These are phyloP conservation scores for Hydrolagus colliei DNA, from an alignment of 2,797 vertebrate genomes.

Conservation along the genomic window DNA sequence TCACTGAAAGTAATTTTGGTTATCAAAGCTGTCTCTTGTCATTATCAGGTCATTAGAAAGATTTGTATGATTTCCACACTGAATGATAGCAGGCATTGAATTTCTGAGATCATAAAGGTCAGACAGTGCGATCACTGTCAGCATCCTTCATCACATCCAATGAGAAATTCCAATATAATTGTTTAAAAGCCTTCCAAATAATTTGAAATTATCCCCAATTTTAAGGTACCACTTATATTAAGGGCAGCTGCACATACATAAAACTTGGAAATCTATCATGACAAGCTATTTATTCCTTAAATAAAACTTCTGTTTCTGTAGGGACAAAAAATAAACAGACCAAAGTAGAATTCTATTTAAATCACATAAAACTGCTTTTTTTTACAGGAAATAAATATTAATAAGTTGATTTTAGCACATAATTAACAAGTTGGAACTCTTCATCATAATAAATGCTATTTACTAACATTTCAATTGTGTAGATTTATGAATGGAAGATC, in stretches of 20 bases:
- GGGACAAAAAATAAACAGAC: not conserved
- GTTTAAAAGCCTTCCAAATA: constrained; percentile 55
- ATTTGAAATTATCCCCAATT: constrained; percentile 9
- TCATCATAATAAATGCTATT: not conserved
- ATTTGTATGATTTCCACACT: constrained; percentile 59
- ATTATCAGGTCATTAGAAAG: constrained; percentile 63
- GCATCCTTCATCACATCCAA: constrained; percentile 73
- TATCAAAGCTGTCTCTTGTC: constrained; percentile 58
- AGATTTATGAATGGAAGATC: not conserved
- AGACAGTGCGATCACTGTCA: constrained; percentile 70
- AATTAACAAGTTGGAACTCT: not conserved
- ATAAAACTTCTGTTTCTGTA: not conserved
- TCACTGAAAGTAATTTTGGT: constrained; percentile 49
- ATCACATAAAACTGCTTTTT: not conserved
- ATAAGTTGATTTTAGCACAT: not conserved
- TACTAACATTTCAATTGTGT: not conserved
- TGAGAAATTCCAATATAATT: constrained; percentile 83
- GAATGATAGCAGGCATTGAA: constrained; percentile 56
- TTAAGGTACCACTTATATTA: not conserved
- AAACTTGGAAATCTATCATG: not conserved
- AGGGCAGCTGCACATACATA: not conserved
- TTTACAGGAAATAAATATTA: not conserved
- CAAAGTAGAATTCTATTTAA: not conserved
- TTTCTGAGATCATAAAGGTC: constrained; percentile 61
- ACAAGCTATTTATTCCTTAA: not conserved